These are phyloP conservation scores for Echiichthys vipera DNA, from an alignment of 2,797 vertebrate species.

Conservation along the genomic window DNA sequence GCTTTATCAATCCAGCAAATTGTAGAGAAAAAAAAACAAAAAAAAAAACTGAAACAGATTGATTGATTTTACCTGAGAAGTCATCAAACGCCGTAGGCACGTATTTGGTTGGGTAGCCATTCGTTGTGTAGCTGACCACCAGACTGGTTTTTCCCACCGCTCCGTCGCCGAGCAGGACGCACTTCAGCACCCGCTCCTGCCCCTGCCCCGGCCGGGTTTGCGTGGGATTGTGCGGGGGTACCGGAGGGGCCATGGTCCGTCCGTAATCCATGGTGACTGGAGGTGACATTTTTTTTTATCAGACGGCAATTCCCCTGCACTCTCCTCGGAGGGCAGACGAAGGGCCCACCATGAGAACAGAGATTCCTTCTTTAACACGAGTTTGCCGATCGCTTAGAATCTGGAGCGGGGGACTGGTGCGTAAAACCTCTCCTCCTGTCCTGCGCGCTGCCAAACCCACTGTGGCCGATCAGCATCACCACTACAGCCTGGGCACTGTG, in stretches of 20 bases:
- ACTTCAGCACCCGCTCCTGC: slow-evolving; percentile 86
- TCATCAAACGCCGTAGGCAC: slow-evolving; percentile 90
- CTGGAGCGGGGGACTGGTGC: slow-evolving; percentile 4
- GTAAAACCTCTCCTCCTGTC: slow-evolving; percentile 25
- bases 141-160: slow-evolving; percentile 91
- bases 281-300: slow-evolving; percentile 67
- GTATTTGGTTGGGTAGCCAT: slow-evolving; percentile 90
- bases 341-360: slow-evolving; percentile 66
- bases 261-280: slow-evolving; percentile 81
- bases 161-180: slow-evolving; percentile 89
- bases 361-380: neutral
- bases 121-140: slow-evolving; percentile 90
- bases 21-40: neutral
- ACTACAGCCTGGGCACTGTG: neutral
- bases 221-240: slow-evolving; percentile 86
- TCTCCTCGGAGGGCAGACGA: slow-evolving; percentile 54
- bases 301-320: slow-evolving; percentile 45
- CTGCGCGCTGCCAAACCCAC: slow-evolving; percentile 42
- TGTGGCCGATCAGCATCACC: neutral
- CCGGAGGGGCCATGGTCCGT: slow-evolving; percentile 85
- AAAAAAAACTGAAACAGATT: too few relatives aligned
- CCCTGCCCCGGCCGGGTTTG: slow-evolving; percentile 52
- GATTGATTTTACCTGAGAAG: slow-evolving; percentile 86
- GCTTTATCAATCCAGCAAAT: too few relatives aligned
- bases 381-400: neutral